These are phyloP conservation scores for Probaryconus sp. DNA, from an alignment of 1,140 invertebrate species.

Conservation along the genomic window DNA sequence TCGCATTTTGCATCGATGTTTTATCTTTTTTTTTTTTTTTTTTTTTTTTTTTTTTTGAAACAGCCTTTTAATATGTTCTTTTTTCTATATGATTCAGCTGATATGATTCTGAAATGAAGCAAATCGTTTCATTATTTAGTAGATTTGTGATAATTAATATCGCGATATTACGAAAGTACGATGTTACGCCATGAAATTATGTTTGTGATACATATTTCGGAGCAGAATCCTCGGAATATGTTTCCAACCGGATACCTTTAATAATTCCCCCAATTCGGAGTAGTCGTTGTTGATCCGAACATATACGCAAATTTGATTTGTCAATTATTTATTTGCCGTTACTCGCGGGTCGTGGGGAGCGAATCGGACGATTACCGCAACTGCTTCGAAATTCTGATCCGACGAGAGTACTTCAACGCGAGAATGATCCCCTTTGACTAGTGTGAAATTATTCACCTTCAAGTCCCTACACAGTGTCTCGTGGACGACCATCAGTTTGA, in stretches of 20 bases:
- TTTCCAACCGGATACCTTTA: too few species aligned
- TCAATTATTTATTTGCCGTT: conserved; percentile 56
- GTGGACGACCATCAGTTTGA: conserved; percentile 57
- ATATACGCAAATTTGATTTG: conserved; percentile 55
- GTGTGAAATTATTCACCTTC: conserved; percentile 56
- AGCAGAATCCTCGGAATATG: too few species aligned
- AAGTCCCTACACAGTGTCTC: conserved; percentile 56
- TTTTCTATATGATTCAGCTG: too few species aligned
- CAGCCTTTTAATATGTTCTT: too few species aligned
- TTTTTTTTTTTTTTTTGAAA: too few species aligned
- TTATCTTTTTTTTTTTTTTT: too few species aligned
- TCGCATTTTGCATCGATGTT: conserved; percentile 14
- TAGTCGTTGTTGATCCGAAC: conserved; percentile 55
- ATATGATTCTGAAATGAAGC: too few species aligned
- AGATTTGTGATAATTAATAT: too few species aligned
- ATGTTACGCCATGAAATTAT: too few species aligned
- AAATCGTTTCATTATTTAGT: too few species aligned
- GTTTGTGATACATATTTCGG: too few species aligned
- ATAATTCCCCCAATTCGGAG: conserved; percentile 33
- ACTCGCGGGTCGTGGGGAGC: conserved; percentile 34
- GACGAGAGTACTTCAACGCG: conserved; percentile 52
- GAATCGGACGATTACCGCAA: conserved; percentile 56
- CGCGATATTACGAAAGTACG: too few species aligned
- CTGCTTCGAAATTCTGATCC: conserved; percentile 61
- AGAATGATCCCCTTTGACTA: conserved; percentile 59